Conservation (phyloP, 2,888 invertebrate genomes). For the Phorcus lineatus region DNA sequence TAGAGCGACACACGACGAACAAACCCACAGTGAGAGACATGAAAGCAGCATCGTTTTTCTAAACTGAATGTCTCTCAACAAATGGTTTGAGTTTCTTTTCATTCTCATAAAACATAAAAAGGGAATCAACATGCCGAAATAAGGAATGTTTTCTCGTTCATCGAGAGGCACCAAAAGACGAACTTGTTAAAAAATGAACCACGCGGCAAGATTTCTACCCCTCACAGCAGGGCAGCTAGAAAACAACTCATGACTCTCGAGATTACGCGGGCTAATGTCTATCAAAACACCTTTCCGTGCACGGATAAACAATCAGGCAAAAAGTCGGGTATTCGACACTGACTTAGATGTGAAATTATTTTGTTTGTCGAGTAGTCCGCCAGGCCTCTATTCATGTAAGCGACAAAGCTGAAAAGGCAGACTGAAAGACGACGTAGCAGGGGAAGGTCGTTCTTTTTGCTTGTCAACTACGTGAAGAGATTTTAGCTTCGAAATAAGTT, state of each 20-base stretch:
- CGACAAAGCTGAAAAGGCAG: slow-evolving; percentile 1
- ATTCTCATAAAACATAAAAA: slow-evolving; percentile 7
- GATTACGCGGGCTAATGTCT: background rate
- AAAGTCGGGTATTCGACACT: background rate
- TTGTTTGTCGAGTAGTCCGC: background rate
- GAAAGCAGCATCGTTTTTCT: background rate
- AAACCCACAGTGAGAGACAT: background rate
- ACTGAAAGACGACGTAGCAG: background rate
- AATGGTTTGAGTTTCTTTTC: slow-evolving; percentile 12
- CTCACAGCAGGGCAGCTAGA: background rate
- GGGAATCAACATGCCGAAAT: slow-evolving; percentile 18
- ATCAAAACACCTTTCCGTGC: background rate
- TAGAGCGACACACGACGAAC: background rate
- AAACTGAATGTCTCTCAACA: slow-evolving; percentile 4
- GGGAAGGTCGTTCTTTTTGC: background rate
- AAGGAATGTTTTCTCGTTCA: slow-evolving; percentile 18
- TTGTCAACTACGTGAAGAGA: background rate
- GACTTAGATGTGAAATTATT: slow-evolving; percentile 8
- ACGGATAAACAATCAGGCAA: slow-evolving; percentile 16
- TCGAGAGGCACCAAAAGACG: background rate
- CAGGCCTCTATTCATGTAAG: background rate
- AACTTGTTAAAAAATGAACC: background rate
- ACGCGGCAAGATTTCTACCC: background rate
- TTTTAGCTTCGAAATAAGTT: background rate
- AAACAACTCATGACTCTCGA: background rate